A percentile compares a stretch with the other conserved stretches of the same genome.
These are phyloP conservation scores for Poicephalus meyeri DNA, from an alignment of 2,113 vertebrate species.

Conservation along the genomic window DNA sequence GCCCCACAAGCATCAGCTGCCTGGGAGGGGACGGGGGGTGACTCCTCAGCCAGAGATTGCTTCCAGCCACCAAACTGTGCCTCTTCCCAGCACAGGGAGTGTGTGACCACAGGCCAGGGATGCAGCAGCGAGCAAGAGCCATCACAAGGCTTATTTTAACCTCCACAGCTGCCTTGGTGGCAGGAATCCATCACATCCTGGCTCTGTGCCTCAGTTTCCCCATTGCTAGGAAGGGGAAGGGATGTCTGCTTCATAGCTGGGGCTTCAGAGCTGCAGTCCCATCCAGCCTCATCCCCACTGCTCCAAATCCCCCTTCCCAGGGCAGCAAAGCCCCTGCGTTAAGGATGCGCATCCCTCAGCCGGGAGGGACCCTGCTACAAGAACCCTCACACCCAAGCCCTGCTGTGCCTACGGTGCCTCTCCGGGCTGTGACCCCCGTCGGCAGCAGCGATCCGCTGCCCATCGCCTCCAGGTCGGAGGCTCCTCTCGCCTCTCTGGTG, in stretches of 20 bases:
- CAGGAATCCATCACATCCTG: not conserved
- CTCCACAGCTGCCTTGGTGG: not conserved
- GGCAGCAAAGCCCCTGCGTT: not conserved
- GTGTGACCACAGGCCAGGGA: accelerated
- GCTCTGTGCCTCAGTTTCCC: not conserved
- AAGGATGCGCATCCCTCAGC: not conserved
- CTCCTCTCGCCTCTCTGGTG: not conserved
- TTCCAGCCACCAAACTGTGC: not conserved
- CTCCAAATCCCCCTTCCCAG: not conserved
- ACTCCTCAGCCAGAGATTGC: not conserved
- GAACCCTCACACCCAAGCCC: not conserved
- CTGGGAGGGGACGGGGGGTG: not conserved
- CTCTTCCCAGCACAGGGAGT: accelerated
- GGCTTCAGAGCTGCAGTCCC: not conserved
- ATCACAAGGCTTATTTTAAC: accelerated
- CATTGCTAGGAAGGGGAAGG: not conserved
- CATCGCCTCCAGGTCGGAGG: not conserved
- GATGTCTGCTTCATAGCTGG: not conserved
- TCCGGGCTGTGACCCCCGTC: accelerated
- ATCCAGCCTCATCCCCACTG: not conserved
- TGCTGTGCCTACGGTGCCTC: not conserved
- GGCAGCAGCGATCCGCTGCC: not conserved
- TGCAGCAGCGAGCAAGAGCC: not conserved
- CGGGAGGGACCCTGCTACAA: not conserved
- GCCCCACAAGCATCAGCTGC: not conserved